A percentile compares a stretch with the other conserved stretches of the same genome.
phyloP scores from a whole-genome alignment of 2,888 invertebrate genomes.

The Drosophila cyrtoloma region DNA sequence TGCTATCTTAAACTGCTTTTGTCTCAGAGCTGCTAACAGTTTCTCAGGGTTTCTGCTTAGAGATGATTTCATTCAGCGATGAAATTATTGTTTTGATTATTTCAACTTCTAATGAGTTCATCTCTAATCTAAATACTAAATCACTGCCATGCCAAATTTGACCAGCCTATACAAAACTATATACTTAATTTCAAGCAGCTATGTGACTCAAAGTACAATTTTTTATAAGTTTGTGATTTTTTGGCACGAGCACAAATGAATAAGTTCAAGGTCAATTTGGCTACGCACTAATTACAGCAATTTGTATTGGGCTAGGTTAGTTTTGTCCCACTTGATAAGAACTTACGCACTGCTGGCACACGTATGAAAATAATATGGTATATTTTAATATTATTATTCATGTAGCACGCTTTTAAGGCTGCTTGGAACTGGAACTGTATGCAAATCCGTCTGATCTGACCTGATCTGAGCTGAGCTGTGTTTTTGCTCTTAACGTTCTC shows the following conservation, averaged over 20 bases:
- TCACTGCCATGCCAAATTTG: background rate
- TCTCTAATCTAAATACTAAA: background rate
- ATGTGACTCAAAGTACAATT: slow-evolving; percentile 10
- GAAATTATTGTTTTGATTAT: background rate
- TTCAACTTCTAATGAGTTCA: background rate
- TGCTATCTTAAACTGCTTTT: background rate
- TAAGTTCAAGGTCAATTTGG: slow-evolving; percentile 25
- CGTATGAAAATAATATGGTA: background rate
- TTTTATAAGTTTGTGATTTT: background rate
- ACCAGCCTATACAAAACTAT: background rate
- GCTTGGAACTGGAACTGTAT: background rate
- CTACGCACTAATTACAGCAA: slow-evolving; percentile 49
- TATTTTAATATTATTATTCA: background rate
- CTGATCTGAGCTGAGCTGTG: background rate
- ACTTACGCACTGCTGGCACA: slow-evolving; percentile 66
- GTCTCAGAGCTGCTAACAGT: background rate
- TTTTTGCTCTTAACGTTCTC: slow-evolving; percentile 29
- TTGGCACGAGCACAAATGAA: background rate
- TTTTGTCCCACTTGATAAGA: slow-evolving; percentile 39
- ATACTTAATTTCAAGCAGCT: background rate
- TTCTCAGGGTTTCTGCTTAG: background rate
- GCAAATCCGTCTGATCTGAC: background rate
- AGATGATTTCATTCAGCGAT: background rate
- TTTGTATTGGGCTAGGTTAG: slow-evolving; percentile 65
- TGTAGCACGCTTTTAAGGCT: slow-evolving; percentile 32